These are phyloP conservation scores for Cerastis rubricosa DNA, from an alignment of 2,888 invertebrate genomes.

Conservation along the genomic window DNA sequence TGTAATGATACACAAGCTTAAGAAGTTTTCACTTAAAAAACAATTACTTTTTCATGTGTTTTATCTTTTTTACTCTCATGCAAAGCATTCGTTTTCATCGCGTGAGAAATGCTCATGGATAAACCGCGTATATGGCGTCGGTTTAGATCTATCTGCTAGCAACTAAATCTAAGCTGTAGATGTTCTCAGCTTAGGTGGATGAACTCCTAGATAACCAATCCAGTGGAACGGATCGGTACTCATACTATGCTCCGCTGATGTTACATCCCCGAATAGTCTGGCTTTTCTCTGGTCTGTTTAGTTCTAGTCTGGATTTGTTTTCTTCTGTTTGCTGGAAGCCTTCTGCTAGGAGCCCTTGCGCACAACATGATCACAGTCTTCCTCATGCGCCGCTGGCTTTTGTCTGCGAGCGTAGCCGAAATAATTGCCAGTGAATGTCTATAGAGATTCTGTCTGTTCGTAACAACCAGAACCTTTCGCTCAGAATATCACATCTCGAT, in stretches of 20 bases:
- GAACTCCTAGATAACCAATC: not conserved
- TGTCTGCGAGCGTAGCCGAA: too few species aligned
- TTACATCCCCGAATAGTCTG: not conserved
- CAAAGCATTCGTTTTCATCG: not conserved
- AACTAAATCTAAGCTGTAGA: not conserved
- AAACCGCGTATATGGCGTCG: not conserved
- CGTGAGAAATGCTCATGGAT: not conserved
- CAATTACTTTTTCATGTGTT: slow-evolving; percentile 3
- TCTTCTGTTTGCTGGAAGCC: not conserved
- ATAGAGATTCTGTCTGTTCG: too few species aligned
- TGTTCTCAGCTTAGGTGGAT: not conserved
- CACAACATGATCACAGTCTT: too few species aligned
- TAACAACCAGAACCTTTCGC: too few species aligned
- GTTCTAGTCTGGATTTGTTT: too few species aligned
- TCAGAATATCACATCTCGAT: too few species aligned
- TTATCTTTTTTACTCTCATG: not conserved
- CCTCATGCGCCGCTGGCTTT: too few species aligned
- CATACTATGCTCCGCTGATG: not conserved
- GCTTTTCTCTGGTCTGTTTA: too few species aligned
- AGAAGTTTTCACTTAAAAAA: too few species aligned
- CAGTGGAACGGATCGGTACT: not conserved
- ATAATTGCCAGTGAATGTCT: too few species aligned
- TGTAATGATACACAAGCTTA: too few species aligned
- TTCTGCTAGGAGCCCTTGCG: not conserved
- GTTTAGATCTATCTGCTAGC: not conserved